Percentiles rank a stretch among this genome's conserved stretches.
Conservation (phyloP, 1,140 invertebrate genomes). For the Aphaenogaster ashmeadi region DNA sequence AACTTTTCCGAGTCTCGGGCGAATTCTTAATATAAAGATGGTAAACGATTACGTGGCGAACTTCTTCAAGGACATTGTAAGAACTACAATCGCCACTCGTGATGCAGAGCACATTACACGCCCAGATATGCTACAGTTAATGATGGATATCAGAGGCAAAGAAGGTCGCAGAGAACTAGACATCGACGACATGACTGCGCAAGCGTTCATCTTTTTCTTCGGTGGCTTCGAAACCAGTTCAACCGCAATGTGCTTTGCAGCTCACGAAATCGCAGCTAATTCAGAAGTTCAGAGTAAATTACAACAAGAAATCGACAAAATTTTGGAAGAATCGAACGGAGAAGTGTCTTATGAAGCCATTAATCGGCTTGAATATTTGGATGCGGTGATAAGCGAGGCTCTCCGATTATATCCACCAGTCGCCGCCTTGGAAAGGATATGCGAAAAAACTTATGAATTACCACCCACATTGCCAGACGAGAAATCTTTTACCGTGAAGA, state of each 20-base stretch:
- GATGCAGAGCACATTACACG: constrained; percentile 57
- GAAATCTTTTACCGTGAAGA: constrained; percentile 39
- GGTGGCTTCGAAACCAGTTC: constrained; percentile 87
- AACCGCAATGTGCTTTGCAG: constrained; percentile 81
- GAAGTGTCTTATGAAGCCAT: constrained; percentile 84
- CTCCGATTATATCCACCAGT: constrained; percentile 88
- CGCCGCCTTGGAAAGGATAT: constrained; percentile 84
- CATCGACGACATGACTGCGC: constrained; percentile 83
- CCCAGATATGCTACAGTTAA: constrained; percentile 57
- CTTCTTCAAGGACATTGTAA: constrained; percentile 73
- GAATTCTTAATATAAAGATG: constrained; percentile 38
- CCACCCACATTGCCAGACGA: constrained; percentile 52
- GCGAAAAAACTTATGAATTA: constrained; percentile 84
- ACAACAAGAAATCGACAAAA: constrained; percentile 87
- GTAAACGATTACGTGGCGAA: constrained; percentile 13
- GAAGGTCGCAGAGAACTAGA: constrained; percentile 69
- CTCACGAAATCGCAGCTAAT: constrained; percentile 88
- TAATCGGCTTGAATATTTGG: constrained; percentile 85
- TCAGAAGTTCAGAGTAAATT: constrained; percentile 88
- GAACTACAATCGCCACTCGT: constrained; percentile 60
- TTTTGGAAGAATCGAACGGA: constrained; percentile 81
- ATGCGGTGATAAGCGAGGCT: constrained; percentile 87
- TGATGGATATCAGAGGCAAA: constrained; percentile 50
- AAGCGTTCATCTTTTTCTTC: constrained; percentile 87
- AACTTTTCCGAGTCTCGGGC: neutral